Percentiles rank a stretch among this genome's conserved stretches.
phyloP scores from a whole-genome alignment of 2,113 vertebrate genomes.

The Podarcis muralis region DNA sequence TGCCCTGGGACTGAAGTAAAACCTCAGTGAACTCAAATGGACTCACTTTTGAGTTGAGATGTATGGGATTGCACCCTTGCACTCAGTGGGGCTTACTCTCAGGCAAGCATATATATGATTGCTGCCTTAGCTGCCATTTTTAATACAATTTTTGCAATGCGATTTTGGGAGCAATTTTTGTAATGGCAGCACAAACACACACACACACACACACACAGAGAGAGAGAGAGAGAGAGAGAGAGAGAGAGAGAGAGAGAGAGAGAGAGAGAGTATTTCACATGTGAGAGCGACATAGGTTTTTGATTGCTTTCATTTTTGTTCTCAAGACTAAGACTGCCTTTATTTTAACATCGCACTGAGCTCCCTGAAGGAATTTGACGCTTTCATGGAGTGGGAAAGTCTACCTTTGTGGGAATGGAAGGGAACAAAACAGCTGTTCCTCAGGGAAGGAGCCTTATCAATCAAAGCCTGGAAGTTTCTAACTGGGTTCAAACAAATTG shows the following conservation, averaged over 20 bases:
- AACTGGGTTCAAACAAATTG: constrained; percentile 2
- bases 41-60: too few relatives aligned
- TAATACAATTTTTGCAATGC: not conserved
- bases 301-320: not conserved
- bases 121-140: not conserved
- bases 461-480: constrained; percentile 33
- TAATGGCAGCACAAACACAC: not conserved
- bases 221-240: too few relatives aligned
- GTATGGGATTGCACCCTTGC: too few relatives aligned
- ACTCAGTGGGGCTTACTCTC: too few relatives aligned
- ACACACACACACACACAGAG: too few relatives aligned
- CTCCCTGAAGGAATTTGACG: not conserved
- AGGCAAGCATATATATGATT: too few relatives aligned
- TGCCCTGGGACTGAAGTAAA: too few relatives aligned
- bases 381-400: not conserved
- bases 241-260: too few relatives aligned
- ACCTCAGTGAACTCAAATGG: too few relatives aligned
- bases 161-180: not conserved
- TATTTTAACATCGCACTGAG: not conserved
- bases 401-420: constrained; percentile 38
- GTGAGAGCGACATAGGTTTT: not conserved
- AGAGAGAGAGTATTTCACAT: too few relatives aligned
- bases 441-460: constrained; percentile 25
- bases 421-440: constrained; percentile 19
- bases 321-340: not conserved